Percentiles rank a stretch among this genome's conserved stretches.
These are phyloP conservation scores for Oryzaephilus surinamensis DNA, from an alignment of 1,140 invertebrate genomes.

Conservation along the genomic window DNA sequence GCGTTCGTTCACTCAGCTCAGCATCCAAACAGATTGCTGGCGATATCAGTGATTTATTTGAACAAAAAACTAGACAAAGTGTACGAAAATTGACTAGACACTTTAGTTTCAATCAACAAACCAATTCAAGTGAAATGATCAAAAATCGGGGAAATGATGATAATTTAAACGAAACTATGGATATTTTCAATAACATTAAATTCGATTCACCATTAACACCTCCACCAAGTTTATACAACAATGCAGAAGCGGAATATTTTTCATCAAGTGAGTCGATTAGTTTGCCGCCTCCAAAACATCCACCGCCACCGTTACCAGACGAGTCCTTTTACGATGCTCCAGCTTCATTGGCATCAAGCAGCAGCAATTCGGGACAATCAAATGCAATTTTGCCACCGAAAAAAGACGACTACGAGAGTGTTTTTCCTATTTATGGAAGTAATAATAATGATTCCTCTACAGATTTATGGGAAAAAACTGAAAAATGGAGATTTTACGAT, in stretches of 20 bases:
- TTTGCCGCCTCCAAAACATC: constrained; percentile 44
- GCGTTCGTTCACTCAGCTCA: constrained; percentile 31
- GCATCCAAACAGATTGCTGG: constrained; percentile 41
- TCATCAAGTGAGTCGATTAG: constrained; percentile 34
- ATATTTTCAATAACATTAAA: constrained; percentile 30
- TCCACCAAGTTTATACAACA: constrained; percentile 21
- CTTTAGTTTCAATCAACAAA: constrained; percentile 27
- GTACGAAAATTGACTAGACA: constrained; percentile 34
- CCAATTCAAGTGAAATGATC: constrained; percentile 8
- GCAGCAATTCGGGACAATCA: constrained; percentile 32
- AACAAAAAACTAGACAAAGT: constrained; percentile 40
- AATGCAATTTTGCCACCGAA: constrained; percentile 26
- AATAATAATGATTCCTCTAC: constrained; percentile 34
- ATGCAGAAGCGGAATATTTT: constrained; percentile 20
- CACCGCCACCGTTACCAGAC: constrained; percentile 46
- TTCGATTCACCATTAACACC: constrained; percentile 30
- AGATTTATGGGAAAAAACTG: constrained; percentile 30
- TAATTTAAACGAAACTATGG: constrained; percentile 18
- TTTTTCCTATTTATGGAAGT: constrained; percentile 35
- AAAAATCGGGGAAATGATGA: constrained; percentile 15
- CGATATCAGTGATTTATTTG: constrained; percentile 41
- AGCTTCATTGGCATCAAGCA: constrained; percentile 30
- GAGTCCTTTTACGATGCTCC: constrained; percentile 48
- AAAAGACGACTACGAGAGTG: constrained; percentile 31
- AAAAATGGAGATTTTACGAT: constrained; percentile 46